Evolutionary conservation across 64 coral and sea anemone species (phyloP), one percentile per base, ranked within the genome.

Genomic region (Anthopleura sola): DNA sequence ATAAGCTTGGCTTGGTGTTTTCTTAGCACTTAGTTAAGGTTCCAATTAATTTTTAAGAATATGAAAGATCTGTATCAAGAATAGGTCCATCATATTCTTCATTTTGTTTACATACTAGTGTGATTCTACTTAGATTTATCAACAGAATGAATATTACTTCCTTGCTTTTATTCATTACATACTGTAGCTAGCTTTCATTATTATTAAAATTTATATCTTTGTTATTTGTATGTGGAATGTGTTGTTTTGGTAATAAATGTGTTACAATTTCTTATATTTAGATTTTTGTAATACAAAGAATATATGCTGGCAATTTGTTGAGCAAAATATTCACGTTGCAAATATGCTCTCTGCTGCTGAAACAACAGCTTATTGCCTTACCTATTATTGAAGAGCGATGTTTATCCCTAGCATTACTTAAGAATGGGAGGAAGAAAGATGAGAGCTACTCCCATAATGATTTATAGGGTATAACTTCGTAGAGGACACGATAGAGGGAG

Each of bases 181-280:
- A 53, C 50, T 5, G 50, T 53, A 71, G 66, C 23, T 14, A 71
- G 66, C 31, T 36, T 71, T 71, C 66, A 71, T 36, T 71, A 71
- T 71, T 34, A 29, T 71, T 71, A 71, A 15, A 32, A 13, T 9
- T 28, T 17, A 71, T 71, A 71, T 31, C 34, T 16, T 71, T 71
- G 66, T 71, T 71, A 29, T 34, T 15, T 34, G 66, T 69, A 71
- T 34, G 66, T 71, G 66, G 29, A 71, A 71, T 71, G n/a, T 71
- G 24, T 71, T 71, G 34, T 71, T 71, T 66, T 71, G 66, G 66
- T 71, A 71, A 71, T 71, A 71, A 71, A 71, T 16, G 11, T 69
- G 14, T 69, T 69, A 34, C 33, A 3, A 62, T 62, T 62, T 36
- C 13, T 71, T 71, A 32, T 10, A 71, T 71, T 71, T 11, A 29